Conservation (phyloP, 2,888 invertebrate species). For the Erpobdella octoculata region DNA sequence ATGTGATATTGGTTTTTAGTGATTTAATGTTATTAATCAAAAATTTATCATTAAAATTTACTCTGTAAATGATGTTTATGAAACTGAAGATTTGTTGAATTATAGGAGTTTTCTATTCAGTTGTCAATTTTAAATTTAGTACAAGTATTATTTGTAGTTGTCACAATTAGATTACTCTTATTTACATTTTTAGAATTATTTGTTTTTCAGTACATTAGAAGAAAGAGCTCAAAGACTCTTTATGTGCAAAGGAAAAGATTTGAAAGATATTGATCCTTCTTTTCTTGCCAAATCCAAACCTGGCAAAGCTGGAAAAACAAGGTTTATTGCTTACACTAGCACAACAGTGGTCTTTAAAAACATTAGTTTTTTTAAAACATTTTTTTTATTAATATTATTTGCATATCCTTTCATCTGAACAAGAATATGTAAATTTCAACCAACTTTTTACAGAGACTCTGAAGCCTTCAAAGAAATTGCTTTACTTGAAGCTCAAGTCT, state of each 20-base stretch:
- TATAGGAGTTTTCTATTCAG: too few relatives aligned
- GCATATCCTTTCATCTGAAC: too few relatives aligned
- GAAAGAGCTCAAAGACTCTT: conserved; percentile 92
- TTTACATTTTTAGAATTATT: neutral
- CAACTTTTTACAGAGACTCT: conserved; percentile 46
- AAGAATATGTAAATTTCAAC: too few relatives aligned
- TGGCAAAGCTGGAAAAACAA: conserved; percentile 57
- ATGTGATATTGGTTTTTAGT: neutral
- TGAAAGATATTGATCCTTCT: conserved; percentile 81
- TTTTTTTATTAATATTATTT: too few relatives aligned
- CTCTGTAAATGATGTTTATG: too few relatives aligned
- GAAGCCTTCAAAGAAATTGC: conserved; percentile 77
- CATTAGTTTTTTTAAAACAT: too few relatives aligned
- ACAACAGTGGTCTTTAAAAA: too few relatives aligned
- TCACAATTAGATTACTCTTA: neutral
- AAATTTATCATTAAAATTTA: too few relatives aligned
- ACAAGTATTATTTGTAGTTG: neutral
- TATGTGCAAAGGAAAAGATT: conserved; percentile 73
- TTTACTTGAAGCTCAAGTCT: conserved; percentile 77
- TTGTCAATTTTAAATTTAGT: neutral
- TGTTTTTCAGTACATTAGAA: conserved; percentile 67
- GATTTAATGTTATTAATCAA: neutral
- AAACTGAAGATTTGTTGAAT: too few relatives aligned
- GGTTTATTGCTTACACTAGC: conserved; percentile 30
- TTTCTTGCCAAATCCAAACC: conserved; percentile 82